Evolutionary conservation across 2,888 invertebrate species (phyloP), one percentile per base, ranked within the genome.

Genomic region (Fissipunctia ypsillon): DNA sequence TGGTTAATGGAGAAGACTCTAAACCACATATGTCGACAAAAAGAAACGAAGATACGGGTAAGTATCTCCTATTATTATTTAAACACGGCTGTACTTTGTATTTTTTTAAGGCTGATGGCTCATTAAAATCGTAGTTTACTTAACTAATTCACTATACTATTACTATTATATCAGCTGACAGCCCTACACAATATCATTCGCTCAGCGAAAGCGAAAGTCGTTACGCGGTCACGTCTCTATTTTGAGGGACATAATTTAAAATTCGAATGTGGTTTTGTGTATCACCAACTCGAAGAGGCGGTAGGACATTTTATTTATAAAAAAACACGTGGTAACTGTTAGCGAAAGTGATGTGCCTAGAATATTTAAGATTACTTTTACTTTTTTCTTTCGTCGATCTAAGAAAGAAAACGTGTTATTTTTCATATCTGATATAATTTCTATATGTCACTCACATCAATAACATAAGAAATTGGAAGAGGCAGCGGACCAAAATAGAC

Each of bases 161-260:
- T n/a, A n/a, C n/a, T n/a, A n/a, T n/a, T n/a, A 35, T 12, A 43
- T 25, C 12, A 71, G 19, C 38, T 3, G 84, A 65, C 84, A 85
- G n/a, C 86, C 84, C 84, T 85, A 52, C 6, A 22, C 28, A 54
- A 66, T 9, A 31, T 81, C 63, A 75, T 76, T 73, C 65, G n/a
- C 35, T 74, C 45, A 54, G 43, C 69, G 78, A 90, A 84, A 88
- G 85, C 73, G 87, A 87, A 87, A 90, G 88, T 88, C 71, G 79
- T 84, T 84, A 81, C 72, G 73, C 74, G 56, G 81, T 72, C 84
- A 80, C 57, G 64, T 70, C 74, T 75, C 77, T 71, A 75, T 82
- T 84, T 83, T 84, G 66, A 80, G 75, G 70, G 67, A 81, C 67
- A 70, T 73, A 12, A 84, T 82, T 88, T 85, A 74, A 86, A 88